Evolutionary conservation across 2,797 vertebrate genomes (phyloP).

Genomic region (Acipenser oxyrinchus): DNA sequence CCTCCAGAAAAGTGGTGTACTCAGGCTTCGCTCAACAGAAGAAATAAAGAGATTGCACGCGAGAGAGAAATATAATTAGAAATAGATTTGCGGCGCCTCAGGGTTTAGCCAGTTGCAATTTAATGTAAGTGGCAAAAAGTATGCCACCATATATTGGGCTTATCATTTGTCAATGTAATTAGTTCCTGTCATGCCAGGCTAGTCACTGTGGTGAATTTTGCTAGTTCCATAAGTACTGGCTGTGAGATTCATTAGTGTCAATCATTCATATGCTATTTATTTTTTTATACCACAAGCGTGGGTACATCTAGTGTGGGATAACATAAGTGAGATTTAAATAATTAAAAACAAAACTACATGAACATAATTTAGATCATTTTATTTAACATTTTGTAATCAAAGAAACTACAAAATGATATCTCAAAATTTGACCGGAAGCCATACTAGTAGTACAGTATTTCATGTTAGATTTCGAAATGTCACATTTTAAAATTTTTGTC

Average conservation of each 20-base stretch:
- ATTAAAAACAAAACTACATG: background rate
- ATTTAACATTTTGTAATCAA: too few relatives aligned
- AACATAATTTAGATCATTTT: too few relatives aligned
- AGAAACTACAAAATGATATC: too few relatives aligned
- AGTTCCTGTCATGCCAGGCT: conserved; percentile 24
- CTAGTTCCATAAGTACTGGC: conserved; percentile 19
- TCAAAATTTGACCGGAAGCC: too few relatives aligned
- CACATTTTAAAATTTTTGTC: too few relatives aligned
- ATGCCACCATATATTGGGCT: conserved; percentile 11
- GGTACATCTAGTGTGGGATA: too few relatives aligned
- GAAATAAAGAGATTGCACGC: background rate
- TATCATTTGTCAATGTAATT: conserved; percentile 33
- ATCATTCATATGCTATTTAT: conserved; percentile 31
- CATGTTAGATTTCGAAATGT: too few relatives aligned
- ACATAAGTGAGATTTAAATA: background rate
- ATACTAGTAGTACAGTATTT: too few relatives aligned
- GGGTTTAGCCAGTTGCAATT: conserved; percentile 2
- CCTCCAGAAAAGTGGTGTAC: too few relatives aligned
- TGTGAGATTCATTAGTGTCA: conserved; percentile 38
- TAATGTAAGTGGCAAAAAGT: conserved; percentile 8
- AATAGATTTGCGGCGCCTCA: background rate
- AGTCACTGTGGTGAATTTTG: conserved; percentile 16
- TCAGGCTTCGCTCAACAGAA: too few relatives aligned
- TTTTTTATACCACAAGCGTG: conserved; percentile 20
- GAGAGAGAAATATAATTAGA: conserved; percentile 4